phyloP scores from a whole-genome alignment of 2,797 vertebrate species.

The Argentina silus region DNA sequence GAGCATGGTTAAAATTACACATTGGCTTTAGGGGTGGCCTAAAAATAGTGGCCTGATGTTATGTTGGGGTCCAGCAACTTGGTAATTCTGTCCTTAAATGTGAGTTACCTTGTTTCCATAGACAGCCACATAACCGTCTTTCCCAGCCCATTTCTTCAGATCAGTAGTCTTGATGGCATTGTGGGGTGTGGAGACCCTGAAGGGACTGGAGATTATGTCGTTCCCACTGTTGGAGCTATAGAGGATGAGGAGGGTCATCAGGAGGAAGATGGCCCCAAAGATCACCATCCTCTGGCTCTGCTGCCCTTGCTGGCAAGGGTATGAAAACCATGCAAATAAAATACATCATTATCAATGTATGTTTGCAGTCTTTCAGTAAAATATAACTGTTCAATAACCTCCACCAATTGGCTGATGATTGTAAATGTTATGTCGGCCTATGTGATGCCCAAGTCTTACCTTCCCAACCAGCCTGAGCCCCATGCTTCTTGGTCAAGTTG shows the following conservation, averaged over 20 bases:
- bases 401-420: neutral
- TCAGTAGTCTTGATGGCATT: slow-evolving; percentile 68
- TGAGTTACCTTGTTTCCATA: slow-evolving; percentile 86
- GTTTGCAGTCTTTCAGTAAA: neutral
- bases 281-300: slow-evolving; percentile 87
- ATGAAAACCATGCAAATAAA: neutral
- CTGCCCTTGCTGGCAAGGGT: slow-evolving; percentile 53
- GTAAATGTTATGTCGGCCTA: neutral
- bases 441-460: slow-evolving; percentile 55
- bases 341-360: neutral
- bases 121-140: slow-evolving; percentile 83
- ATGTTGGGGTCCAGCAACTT: neutral
- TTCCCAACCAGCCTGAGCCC: slow-evolving; percentile 66
- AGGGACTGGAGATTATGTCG: slow-evolving; percentile 72
- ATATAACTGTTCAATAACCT: neutral
- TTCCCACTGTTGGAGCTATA: slow-evolving; percentile 87
- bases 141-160: slow-evolving; percentile 88
- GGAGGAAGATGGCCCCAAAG: slow-evolving; percentile 84
- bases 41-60: neutral
- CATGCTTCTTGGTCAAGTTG: slow-evolving; percentile 68
- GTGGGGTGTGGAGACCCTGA: slow-evolving; percentile 56
- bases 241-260: slow-evolving; percentile 93
- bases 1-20: neutral
- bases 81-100: neutral
- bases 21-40: neutral